A percentile compares a stretch with the other conserved stretches of the same genome.
Conservation (phyloP, 2,797 vertebrate genomes). For the Champsocephalus esox region DNA sequence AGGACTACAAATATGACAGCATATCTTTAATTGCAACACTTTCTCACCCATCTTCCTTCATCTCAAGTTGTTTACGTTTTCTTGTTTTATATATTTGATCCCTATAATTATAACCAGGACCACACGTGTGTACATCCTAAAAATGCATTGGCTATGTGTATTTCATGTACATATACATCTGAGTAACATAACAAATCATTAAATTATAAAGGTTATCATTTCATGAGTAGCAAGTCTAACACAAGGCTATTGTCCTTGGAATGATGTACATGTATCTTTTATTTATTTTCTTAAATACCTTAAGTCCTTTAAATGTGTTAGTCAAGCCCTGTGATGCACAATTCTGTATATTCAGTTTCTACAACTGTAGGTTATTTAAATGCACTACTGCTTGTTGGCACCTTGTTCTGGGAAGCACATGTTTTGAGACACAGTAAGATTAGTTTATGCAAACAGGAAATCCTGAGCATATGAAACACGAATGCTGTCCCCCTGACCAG, state of each 20-base stretch:
- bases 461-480: not conserved
- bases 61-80: too few species aligned
- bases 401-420: not conserved
- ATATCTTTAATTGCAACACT: too few species aligned
- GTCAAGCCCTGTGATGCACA: not conserved
- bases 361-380: not conserved
- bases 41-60: too few species aligned
- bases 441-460: too few species aligned
- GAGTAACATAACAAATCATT: not conserved
- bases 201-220: not conserved
- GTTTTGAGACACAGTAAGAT: not conserved
- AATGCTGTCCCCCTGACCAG: not conserved
- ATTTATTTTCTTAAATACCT: not conserved
- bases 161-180: not conserved
- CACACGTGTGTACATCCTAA: too few species aligned
- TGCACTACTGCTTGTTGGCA: not conserved
- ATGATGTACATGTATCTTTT: not conserved
- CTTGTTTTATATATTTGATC: too few species aligned
- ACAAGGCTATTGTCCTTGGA: not conserved
- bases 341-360: not conserved
- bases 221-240: not conserved
- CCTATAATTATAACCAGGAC: too few species aligned
- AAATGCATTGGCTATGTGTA: too few species aligned
- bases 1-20: too few species aligned
- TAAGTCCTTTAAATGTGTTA: not conserved